These are phyloP conservation scores for Achroia grisella DNA, from an alignment of 1,140 invertebrate species.

Conservation along the genomic window DNA sequence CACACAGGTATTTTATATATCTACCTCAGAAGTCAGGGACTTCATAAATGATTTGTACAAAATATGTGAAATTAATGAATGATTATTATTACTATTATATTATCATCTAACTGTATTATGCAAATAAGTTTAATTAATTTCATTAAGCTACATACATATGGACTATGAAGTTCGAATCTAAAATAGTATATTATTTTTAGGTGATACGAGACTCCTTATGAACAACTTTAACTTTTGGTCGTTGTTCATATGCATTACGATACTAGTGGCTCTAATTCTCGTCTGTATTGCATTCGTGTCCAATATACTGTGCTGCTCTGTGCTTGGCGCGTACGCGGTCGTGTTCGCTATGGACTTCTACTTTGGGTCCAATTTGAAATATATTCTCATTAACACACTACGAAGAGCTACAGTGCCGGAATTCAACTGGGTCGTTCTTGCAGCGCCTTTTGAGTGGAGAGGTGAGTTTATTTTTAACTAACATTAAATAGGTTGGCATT, in stretches of 20 bases:
- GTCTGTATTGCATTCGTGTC: slow-evolving; percentile 71
- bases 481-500: no score
- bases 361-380: slow-evolving; percentile 78
- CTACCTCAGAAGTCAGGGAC: no score
- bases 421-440: slow-evolving; percentile 76
- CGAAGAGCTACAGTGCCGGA: slow-evolving; percentile 74
- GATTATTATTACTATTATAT: no score
- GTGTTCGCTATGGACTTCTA: slow-evolving; percentile 79
- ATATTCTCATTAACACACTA: slow-evolving; percentile 80
- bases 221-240: slow-evolving; percentile 77
- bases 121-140: no score
- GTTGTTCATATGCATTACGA: slow-evolving; percentile 72
- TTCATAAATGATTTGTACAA: no score
- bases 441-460: slow-evolving; percentile 76
- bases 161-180: no score
- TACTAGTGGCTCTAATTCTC: slow-evolving; percentile 69
- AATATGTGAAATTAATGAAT: no score
- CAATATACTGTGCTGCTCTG: slow-evolving; percentile 77
- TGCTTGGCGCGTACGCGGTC: slow-evolving; percentile 78
- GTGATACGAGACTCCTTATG: slow-evolving; percentile 71
- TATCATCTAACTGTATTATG: no score
- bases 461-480: slow-evolving; percentile 73
- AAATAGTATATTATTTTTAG: slow-evolving; percentile 64
- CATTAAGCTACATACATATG: no score
- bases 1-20: no score